Evolutionary conservation across 2,888 invertebrate species (phyloP).

Genomic region (Pterostichus niger): DNA sequence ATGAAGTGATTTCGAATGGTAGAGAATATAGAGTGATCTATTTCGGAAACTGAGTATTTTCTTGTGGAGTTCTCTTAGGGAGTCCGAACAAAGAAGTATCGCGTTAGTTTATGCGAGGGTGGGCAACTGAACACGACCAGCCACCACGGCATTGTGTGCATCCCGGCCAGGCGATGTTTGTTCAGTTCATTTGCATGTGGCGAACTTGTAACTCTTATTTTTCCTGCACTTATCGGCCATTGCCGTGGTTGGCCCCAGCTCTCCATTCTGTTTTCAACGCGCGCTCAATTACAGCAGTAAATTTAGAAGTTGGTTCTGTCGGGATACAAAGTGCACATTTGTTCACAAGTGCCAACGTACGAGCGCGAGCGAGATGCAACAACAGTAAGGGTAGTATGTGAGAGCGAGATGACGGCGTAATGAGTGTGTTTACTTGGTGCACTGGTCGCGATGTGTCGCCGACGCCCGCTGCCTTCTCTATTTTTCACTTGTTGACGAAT

Average conservation of each 20-base stretch:
- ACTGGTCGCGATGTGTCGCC: conserved; percentile 64
- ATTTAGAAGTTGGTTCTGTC: conserved; percentile 66
- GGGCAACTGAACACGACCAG: conserved; percentile 11
- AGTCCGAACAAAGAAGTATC: conserved; percentile 32
- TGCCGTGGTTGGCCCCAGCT: conserved; percentile 20
- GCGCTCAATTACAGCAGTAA: conserved; percentile 66
- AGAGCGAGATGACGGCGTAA: conserved; percentile 54
- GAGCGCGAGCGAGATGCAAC: not conserved
- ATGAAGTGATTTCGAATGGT: no score
- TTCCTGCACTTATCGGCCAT: conserved; percentile 49
- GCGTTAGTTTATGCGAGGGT: conserved; percentile 33
- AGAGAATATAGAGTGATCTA: no score
- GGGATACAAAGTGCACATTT: conserved; percentile 68
- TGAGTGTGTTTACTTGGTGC: conserved; percentile 68
- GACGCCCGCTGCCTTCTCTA: conserved; percentile 37
- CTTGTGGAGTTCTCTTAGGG: not conserved
- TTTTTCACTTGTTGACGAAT: conserved; percentile 62
- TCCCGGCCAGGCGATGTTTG: conserved; percentile 14
- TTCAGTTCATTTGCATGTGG: conserved; percentile 56
- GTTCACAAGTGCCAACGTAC: conserved; percentile 66
- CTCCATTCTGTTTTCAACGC: conserved; percentile 60
- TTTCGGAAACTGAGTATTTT: no score
- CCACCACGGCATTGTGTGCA: conserved; percentile 1
- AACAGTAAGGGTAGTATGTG: not conserved
- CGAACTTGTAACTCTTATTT: conserved; percentile 56